A percentile compares a stretch with the other conserved stretches of the same genome.
Conservation (phyloP, 2,113 vertebrate species). For the Porphyrio hochstetteri region DNA sequence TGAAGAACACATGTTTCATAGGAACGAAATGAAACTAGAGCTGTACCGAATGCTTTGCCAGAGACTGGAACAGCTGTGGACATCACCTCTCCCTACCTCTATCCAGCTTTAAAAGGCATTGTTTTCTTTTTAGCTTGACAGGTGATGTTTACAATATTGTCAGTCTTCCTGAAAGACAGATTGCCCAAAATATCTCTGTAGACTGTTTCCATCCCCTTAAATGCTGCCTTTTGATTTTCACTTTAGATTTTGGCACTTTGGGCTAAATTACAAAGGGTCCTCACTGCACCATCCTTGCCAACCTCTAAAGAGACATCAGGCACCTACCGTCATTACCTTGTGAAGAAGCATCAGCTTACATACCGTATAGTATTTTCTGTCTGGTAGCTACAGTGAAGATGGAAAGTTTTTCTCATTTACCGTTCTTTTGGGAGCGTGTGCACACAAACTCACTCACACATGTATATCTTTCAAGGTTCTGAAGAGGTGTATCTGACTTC, state of each 20-base stretch:
- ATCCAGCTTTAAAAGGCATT: slow-evolving; percentile 35
- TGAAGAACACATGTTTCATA: slow-evolving; percentile 75
- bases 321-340: neutral
- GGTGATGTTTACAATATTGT: slow-evolving; percentile 44
- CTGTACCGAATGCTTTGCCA: slow-evolving; percentile 65
- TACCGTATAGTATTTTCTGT: neutral
- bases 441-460: neutral
- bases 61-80: slow-evolving; percentile 69
- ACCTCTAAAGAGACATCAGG: neutral
- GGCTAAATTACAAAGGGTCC: neutral
- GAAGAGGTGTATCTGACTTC: neutral
- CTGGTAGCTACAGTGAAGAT: neutral
- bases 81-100: slow-evolving; percentile 47
- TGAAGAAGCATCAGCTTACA: neutral
- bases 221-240: neutral
- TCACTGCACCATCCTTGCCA: neutral
- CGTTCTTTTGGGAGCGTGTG: neutral
- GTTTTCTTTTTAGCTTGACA: slow-evolving; percentile 59
- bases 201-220: neutral
- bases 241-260: neutral
- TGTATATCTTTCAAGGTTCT: neutral
- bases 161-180: neutral
- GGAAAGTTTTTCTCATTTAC: neutral
- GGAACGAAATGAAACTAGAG: slow-evolving; percentile 71
- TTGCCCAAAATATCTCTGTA: neutral